Base-by-base conservation (phyloP, 2,888 invertebrate species). In the Agriopis leucophaearia region DNA sequence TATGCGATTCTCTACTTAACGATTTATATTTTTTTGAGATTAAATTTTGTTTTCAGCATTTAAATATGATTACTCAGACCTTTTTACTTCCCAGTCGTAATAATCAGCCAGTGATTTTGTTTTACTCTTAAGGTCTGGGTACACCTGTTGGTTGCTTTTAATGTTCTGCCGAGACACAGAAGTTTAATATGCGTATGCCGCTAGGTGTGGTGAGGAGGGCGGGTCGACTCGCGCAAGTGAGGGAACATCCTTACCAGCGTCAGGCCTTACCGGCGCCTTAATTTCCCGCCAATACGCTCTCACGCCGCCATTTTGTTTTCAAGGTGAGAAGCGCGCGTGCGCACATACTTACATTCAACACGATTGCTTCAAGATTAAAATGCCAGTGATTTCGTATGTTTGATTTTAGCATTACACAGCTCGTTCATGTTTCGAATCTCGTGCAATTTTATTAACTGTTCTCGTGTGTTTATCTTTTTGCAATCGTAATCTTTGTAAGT, bases 241-340 rank as follows among this genome's bases (percentile, higher is more conserved):
- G 99, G 96, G 98, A 98, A 95, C 98, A 99, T 96, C 99, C 99
- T 95, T 99, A 99, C 96, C 98, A 98, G 96, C 98, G 98, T 96
- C 97, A 92, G 74, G 93, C 93, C 87, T 90, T 94, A 88, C 98
- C 95, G 94, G 96, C 97, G 96, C 97, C 97, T 95, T 94, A 94
- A 69, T 88, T 87, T 84, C 90, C 89, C 88, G 89, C 88, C 87
- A 88, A 88, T 82, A 84, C 86, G 88, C 89, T 91, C 91, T 90
- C 91, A 89, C 91, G 91, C 91, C 92, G 91, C 92, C 92, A 92
- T 91, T 91, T 91, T 92, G 88, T 93, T 91, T 79, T 90, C 90
- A 93, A 94, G 94, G 94, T 94, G 94, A 94, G 94, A 90, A 87
- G 91, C 91, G 88, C 87, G 88, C 86, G 83, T 87, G 81, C 84